phyloP scores from a whole-genome alignment of 2,888 invertebrate genomes.

The Campoplex capitator region DNA sequence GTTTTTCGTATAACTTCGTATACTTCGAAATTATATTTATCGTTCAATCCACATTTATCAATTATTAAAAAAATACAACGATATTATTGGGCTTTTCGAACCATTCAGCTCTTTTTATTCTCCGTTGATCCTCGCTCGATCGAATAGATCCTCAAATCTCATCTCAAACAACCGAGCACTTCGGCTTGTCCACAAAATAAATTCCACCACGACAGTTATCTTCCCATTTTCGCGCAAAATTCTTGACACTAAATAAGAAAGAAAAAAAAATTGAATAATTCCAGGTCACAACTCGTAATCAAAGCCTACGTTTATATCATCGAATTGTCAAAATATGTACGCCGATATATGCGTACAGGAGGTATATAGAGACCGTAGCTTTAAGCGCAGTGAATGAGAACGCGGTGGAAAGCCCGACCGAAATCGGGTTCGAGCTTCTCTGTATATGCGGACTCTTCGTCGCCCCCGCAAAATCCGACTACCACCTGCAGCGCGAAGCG shows the following conservation, averaged over 20 bases:
- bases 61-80: background rate
- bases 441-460: slow-evolving; percentile 69
- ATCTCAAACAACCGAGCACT: no score
- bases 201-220: background rate
- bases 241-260: background rate
- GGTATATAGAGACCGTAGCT: background rate
- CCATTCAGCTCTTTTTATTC: background rate
- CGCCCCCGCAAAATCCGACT: slow-evolving; percentile 65
- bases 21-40: no score
- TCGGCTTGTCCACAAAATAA: background rate
- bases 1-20: background rate
- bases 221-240: background rate
- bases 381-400: slow-evolving; percentile 21
- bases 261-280: background rate
- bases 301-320: background rate
- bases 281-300: background rate
- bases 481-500: slow-evolving; percentile 78
- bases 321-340: slow-evolving; percentile 24
- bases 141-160: no score
- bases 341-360: background rate
- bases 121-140: background rate
- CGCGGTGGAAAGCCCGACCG: slow-evolving; percentile 61
- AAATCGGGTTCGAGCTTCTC: slow-evolving; percentile 74
- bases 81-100: background rate
- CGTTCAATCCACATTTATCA: no score